Conservation (phyloP, 2,888 invertebrate genomes). For the Hydropsyche betteni region DNA sequence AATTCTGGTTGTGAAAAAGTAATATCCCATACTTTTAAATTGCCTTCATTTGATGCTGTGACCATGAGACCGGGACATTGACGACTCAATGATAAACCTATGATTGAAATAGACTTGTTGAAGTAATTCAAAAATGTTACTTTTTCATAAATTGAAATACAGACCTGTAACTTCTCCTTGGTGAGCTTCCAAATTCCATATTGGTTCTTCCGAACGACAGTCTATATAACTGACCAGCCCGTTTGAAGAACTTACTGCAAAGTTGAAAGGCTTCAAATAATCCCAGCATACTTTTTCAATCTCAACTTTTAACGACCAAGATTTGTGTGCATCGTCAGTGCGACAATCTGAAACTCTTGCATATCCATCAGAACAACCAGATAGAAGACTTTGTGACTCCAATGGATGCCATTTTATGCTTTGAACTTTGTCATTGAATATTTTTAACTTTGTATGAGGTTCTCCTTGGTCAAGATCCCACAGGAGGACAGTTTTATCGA, state of each 20-base stretch:
- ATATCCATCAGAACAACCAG: conserved; percentile 84
- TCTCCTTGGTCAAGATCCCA: conserved; percentile 91
- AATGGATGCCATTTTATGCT: conserved; percentile 83
- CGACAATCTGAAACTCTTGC: conserved; percentile 87
- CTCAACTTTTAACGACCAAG: conserved; percentile 81
- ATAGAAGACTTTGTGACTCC: conserved; percentile 82
- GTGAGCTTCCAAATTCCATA: conserved; percentile 83
- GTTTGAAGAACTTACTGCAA: conserved; percentile 74
- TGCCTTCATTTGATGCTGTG: conserved; percentile 81
- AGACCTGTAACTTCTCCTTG: conserved; percentile 84
- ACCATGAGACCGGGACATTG: conserved; percentile 79
- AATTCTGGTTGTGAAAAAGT: conserved; percentile 55
- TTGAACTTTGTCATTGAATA: conserved; percentile 86
- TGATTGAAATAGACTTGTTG: too few relatives aligned
- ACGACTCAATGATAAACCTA: conserved; percentile 76
- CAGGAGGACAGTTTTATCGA: conserved; percentile 84
- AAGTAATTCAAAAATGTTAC: too few relatives aligned
- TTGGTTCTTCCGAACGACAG: conserved; percentile 71
- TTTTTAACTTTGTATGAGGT: conserved; percentile 77
- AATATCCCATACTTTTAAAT: conserved; percentile 88
- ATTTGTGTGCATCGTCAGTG: conserved; percentile 65
- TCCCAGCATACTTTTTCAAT: conserved; percentile 91
- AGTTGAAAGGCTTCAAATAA: conserved; percentile 78
- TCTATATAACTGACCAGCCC: conserved; percentile 80
- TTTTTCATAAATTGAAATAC: not conserved